These are phyloP conservation scores for Sardina pilchardus DNA, from an alignment of 2,113 vertebrate genomes.

Conservation along the genomic window DNA sequence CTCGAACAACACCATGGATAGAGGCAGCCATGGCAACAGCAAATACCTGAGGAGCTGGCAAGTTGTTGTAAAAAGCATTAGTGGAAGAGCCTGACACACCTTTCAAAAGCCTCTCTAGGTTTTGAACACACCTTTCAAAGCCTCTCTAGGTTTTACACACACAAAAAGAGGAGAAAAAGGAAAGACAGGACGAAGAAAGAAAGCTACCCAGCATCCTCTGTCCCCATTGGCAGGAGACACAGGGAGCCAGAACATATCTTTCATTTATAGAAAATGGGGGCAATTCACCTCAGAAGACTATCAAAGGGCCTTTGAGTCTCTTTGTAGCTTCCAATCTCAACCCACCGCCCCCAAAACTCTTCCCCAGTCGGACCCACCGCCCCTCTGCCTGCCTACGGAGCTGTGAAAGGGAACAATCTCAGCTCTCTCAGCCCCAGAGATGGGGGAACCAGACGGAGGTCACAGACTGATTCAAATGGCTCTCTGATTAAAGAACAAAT, in stretches of 20 bases:
- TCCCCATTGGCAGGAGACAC: slow-evolving; percentile 20
- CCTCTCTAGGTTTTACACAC: neutral
- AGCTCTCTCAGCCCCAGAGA: too few species aligned
- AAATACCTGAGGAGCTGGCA: neutral
- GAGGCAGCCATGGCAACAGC: neutral
- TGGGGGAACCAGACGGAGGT: slow-evolving; percentile 35
- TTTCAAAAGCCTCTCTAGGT: slow-evolving; percentile 13
- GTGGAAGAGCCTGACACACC: neutral
- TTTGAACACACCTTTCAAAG: neutral
- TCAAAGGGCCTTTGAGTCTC: slow-evolving; percentile 45
- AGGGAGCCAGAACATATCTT: slow-evolving; percentile 25
- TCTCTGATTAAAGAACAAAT: slow-evolving; percentile 47
- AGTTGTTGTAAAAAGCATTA: neutral
- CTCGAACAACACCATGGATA: neutral
- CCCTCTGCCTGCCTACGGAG: neutral
- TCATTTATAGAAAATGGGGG: slow-evolving; percentile 35
- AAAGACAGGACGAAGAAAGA: neutral
- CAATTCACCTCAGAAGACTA: slow-evolving; percentile 42
- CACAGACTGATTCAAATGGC: slow-evolving; percentile 52
- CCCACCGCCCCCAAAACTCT: slow-evolving; percentile 6
- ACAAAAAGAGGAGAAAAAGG: slow-evolving; percentile 20
- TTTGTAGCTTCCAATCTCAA: slow-evolving; percentile 38
- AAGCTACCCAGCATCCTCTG: neutral
- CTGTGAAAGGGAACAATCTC: too few species aligned
- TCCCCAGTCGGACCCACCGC: neutral